Conservation (phyloP, 2,888 invertebrate species). For the Steinernema hermaphroditum region DNA sequence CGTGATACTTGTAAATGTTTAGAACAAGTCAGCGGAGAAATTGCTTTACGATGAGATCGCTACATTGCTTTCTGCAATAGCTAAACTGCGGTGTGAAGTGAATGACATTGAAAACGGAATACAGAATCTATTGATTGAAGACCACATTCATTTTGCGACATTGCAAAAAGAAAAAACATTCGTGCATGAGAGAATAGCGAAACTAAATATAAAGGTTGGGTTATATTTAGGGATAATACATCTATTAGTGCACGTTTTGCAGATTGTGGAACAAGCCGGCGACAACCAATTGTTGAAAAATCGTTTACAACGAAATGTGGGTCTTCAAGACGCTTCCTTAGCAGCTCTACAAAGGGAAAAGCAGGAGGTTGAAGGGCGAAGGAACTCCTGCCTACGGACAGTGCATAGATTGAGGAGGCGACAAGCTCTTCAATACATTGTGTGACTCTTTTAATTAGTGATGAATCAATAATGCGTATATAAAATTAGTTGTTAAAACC, state of each 20-base stretch:
- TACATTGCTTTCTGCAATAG: neutral
- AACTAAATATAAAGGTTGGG: neutral
- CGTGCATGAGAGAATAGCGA: neutral
- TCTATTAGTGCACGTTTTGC: neutral
- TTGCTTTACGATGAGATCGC: neutral
- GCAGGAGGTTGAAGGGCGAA: no score
- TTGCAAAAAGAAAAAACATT: neutral
- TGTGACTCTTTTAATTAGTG: no score
- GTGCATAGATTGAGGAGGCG: no score
- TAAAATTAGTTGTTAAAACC: no score
- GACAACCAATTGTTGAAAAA: neutral
- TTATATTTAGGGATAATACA: neutral
- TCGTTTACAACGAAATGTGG: neutral
- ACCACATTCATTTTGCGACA: neutral
- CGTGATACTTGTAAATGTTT: neutral
- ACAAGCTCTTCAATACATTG: no score
- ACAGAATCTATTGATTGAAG: neutral
- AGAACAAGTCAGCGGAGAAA: neutral
- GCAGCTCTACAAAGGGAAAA: neutral
- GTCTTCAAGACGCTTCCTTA: neutral
- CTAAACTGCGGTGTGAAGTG: neutral
- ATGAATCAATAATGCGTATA: no score
- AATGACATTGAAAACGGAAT: neutral
- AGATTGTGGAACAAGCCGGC: neutral
- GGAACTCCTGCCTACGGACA: no score